Evolutionary conservation across 2,113 vertebrate genomes (phyloP), one percentile per base, ranked within the genome.

Genomic region (Melanocharis versteri): DNA sequence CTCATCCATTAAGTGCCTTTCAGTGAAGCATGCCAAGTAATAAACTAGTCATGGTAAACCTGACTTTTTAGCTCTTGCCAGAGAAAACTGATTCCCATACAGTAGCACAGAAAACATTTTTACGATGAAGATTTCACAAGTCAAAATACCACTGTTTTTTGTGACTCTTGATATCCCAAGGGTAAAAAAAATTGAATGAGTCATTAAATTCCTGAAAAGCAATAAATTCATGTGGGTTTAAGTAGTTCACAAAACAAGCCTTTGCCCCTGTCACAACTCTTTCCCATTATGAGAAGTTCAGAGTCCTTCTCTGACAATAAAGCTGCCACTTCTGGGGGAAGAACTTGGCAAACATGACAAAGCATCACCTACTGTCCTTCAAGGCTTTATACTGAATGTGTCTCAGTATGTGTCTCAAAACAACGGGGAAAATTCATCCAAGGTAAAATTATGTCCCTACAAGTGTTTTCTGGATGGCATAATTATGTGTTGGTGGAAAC

Each of bases 151-250:
- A 82, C 60, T 87, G 92, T 33, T 96, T 96, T 98, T 96, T 87
- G 76, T 96, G 92, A 96, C 89, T 94, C 90, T 90, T 5, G 37
- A 85, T 94, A 88, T 97, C 95, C 95, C 89, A 94, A 93, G 89
- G 83, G 50, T 90, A 94, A 96, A 96, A 51, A 76, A 84, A 97
- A 95, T 23, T 21, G 73, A 97, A 93, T 82, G 91, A 98, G 85
- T 94, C 96, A 96, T 97, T 96, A 96, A 94, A 69, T 96, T 83
- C 86, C 31, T 72, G 89, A 96, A 97, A 97, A 91, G 85, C 87
- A 93, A 42, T 93, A 84, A 78, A 85, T 70, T 42, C 40, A 33
- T 90, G 79, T 94, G 78, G 44, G n/a, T 93, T 96, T 95, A 85
- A 93, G 86, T 80, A 70, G 35, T 53, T 94, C 66, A 44, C 37